Evolutionary conservation across 2,113 vertebrate genomes (phyloP), one percentile per base, ranked within the genome.

Genomic region (Phainopepla nitens): DNA sequence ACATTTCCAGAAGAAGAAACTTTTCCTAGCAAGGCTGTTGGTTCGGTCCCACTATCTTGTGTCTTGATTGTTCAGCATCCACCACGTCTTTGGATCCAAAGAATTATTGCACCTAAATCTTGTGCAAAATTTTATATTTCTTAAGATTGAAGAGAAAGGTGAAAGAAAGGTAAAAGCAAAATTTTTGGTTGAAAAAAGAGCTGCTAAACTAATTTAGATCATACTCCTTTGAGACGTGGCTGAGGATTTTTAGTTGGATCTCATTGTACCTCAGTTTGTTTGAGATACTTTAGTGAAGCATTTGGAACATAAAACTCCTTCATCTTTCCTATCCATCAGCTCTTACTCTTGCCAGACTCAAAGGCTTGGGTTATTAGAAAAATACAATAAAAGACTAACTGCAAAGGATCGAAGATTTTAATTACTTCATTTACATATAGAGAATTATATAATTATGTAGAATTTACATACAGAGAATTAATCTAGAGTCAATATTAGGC

Each of bases 401-500:
- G 23, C 53, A 92, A 90, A 94, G 92, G 49, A 19, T 60, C n/a
- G 44, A 45, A 42, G 76, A 94, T 88, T 94, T 95, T 87, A 97
- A 97, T 96, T 58, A 62, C 82, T 97, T 97, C 73, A 97, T 98
- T 98, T 97, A 94, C 93, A 83, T 96, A 71, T 28, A 39, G 39
- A 39, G 39, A 39, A 39, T 39, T 39, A 39, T 39, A 39, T 39
- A 39, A 39, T 39, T 39, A 39, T 39, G 12, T 39, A 39, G 39
- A 39, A 97, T 98, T 98, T 97, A 94, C 93, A 83, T 96, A 71
- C 27, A 92, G 81, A 82, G 70, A 96, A 95, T 98, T 95, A 96
- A 93, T 87, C 89, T 84, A 95, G 94, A 97, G 97, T 96, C 96
- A 97, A 84, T 97, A 96, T 81, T 91, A 87, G 73, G 49, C 84